Conservation (phyloP, 2,113 vertebrate genomes). For the Onychorhynchus coronatus region DNA sequence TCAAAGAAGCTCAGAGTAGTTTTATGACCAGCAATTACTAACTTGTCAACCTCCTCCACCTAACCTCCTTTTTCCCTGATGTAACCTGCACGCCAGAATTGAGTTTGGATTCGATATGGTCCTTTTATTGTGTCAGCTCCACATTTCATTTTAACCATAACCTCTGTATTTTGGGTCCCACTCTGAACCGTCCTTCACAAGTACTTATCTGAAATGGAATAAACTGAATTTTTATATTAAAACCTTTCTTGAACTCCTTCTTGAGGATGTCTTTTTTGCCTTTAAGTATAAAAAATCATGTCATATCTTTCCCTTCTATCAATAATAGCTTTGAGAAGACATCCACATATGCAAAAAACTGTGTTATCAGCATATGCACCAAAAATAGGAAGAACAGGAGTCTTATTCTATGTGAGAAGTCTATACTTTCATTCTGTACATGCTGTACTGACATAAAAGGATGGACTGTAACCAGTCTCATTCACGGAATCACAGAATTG, state of each 20-base stretch:
- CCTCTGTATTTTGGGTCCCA: neutral
- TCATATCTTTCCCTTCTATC: neutral
- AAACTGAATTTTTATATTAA: neutral
- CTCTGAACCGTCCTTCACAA: neutral
- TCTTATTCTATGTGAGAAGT: neutral
- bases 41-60: neutral
- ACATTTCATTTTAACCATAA: neutral
- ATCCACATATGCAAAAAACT: neutral
- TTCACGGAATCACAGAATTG: neutral
- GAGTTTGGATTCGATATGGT: neutral
- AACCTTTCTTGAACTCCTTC: neutral
- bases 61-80: neutral
- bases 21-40: neutral
- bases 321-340: neutral
- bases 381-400: neutral
- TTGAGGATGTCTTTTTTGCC: neutral
- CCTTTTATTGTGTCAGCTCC: neutral
- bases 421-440: neutral
- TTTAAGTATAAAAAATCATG: neutral
- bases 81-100: rapidly evolving
- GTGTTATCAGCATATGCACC: neutral
- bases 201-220: neutral
- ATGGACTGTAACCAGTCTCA: neutral
- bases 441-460: neutral
- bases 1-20: neutral